phyloP scores from a whole-genome alignment of 2,797 vertebrate genomes.

The Sebastolobus alascanus region DNA sequence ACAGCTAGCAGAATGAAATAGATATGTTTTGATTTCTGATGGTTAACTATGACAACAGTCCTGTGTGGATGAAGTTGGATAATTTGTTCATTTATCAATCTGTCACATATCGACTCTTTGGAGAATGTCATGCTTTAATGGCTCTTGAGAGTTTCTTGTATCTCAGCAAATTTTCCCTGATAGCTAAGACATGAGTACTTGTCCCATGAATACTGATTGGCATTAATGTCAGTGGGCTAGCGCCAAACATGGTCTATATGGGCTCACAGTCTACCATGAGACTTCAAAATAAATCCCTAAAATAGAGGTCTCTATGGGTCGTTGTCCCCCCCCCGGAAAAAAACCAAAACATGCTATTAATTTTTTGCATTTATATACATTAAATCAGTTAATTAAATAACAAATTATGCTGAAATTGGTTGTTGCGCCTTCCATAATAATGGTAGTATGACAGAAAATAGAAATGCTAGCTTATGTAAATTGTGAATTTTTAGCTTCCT shows the following conservation, averaged over 20 bases:
- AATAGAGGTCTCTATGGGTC: background rate
- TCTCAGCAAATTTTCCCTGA: conserved; percentile 72
- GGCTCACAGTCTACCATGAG: background rate
- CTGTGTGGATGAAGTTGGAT: conserved; percentile 59
- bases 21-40: conserved; percentile 80
- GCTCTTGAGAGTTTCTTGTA: conserved; percentile 65
- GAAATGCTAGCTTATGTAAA: background rate
- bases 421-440: background rate
- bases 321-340: background rate
- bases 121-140: conserved; percentile 66
- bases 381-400: background rate
- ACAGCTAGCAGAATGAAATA: conserved; percentile 68
- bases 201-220: conserved; percentile 67
- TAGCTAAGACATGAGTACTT: conserved; percentile 46
- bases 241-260: background rate
- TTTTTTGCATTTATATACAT: background rate
- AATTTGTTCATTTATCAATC: conserved; percentile 84
- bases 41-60: conserved; percentile 75
- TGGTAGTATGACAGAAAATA: background rate
- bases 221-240: conserved; percentile 42
- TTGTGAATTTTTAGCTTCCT: background rate
- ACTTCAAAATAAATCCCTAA: background rate
- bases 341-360: background rate
- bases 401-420: background rate
- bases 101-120: conserved; percentile 72